Evolutionary conservation across 2,888 invertebrate species (phyloP).

Genomic region (Rambutsinella grinnellia): DNA sequence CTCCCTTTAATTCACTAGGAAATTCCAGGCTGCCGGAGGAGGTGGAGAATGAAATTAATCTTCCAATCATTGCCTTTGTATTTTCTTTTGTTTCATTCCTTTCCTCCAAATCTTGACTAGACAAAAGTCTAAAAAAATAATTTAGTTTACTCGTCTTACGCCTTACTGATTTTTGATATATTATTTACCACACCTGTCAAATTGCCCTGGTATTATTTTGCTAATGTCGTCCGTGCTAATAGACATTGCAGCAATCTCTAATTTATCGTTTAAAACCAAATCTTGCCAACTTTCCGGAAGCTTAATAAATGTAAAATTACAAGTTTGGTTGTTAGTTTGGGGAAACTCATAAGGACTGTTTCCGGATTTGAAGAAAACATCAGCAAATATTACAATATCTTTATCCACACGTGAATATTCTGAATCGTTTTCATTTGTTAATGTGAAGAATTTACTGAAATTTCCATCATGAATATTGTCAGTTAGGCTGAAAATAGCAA

Average conservation of each 20-base stretch:
- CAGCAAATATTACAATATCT: conserved; percentile 41
- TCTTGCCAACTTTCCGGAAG: conserved; percentile 52
- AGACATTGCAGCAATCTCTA: conserved; percentile 53
- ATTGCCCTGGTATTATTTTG: conserved; percentile 54
- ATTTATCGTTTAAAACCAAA: conserved; percentile 16
- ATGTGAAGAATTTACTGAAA: conserved; percentile 2
- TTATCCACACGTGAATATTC: no score
- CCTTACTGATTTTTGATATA: not conserved
- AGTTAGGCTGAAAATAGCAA: conserved; percentile 42
- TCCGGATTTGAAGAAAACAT: conserved; percentile 12
- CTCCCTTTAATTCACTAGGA: not conserved
- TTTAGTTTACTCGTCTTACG: not conserved
- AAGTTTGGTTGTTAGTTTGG: not conserved
- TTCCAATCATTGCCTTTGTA: no score
- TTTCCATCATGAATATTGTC: conserved; percentile 7
- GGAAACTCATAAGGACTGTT: conserved; percentile 28
- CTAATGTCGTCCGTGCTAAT: conserved; percentile 40
- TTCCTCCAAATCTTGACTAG: not conserved
- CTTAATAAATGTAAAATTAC: conserved; percentile 37
- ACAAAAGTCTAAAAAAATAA: not conserved
- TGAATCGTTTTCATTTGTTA: conserved; percentile 2
- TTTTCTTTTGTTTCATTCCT: not conserved
- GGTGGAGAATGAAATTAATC: no score
- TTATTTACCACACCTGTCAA: conserved; percentile 43
- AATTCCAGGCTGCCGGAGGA: not conserved